Base-by-base conservation (phyloP, 2,113 vertebrate genomes). In the Saguinus midas region DNA sequence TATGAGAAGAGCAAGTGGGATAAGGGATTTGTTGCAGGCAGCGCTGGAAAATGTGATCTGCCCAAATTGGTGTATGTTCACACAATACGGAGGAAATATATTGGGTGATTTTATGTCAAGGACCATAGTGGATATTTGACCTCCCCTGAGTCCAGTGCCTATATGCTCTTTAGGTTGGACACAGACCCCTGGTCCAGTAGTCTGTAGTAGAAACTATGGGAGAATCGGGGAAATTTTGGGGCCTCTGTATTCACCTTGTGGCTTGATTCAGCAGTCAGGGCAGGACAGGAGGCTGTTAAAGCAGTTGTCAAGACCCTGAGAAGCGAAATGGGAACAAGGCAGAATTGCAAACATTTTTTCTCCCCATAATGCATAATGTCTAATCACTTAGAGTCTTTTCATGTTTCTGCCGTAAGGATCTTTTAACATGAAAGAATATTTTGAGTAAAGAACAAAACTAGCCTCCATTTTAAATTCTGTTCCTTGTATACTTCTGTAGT, bases 361-460 rank as follows among this genome's bases (percentile, higher is more conserved):
- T 94, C 57, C 37, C 48, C 52, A 23, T 32, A 45, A 45, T 32
- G 50, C 13, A 50, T n/a, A 57, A 79, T 57, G 12, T 94, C 61
- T 87, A 87, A 84, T 81, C 72, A 52, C 50, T 45, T 70, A 72
- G 48, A n/a, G 48, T 95, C 55, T 29, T 95, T 83, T 78, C 32
- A 55, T 8, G 12, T 81, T 72, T 81, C 81, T 64, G 45, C 61
- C 83, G 3, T 87, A 64, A 84, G 48, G 25, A 45, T 85, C 64
- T 85, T 94, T 96, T 80, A 94, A 72, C 92, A 87, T 16, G 50
- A 78, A 96, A 87, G 84, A 90, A 68, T 68, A 95, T 92, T 95
- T 93, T 96, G 35, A 93, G 75, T 76, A 87, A 88, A 92, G 40
- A 83, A 14, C 10, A 94, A 96, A 92, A 75, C 43, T 40, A 57